Base-by-base conservation (phyloP, 2,113 vertebrate genomes). In the Riparia riparia region DNA sequence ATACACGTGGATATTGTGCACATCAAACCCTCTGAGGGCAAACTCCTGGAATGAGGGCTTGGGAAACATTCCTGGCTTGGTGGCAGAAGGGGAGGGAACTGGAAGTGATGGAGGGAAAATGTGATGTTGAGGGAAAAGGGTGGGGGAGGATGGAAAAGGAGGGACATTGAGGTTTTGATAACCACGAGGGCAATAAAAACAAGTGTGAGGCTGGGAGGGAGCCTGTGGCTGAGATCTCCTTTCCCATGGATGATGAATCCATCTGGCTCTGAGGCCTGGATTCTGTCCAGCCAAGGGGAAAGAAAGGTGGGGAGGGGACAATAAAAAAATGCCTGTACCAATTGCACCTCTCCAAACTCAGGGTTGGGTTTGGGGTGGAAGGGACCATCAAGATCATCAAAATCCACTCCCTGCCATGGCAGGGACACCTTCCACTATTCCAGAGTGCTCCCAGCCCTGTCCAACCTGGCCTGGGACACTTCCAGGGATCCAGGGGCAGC, bases 1-100 rank as follows among this genome's bases (percentile, higher is more conserved):
- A 20, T 5, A 2, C 1, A 1, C 2, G 0, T 10, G 4, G 14
- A 10, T 16, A 3, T 7, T 2, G 1, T 3, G 66, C 8, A 6
- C 2, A 4, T 56, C 34, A 6, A 50, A 64, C 25, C 47, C 44
- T 0, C 0, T 0, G 12, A 42, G 50, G 54, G 8, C 68, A 29
- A 60, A 17, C 10, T 60, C 73, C 50, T 3, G 19, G 53, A 64
- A 50, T 63, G 56, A 21, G 21, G 64, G 56, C 21, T 80, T 56
- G 72, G 87, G 90, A 70, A 95, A 81, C 1, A 1, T 17, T 60
- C 29, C 74, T 71, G 29, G 11, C 21, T 65, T 61, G 0, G 0
- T 51, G 68, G 68, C 37, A 93, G 58, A 41, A 73, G 11, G 42
- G 54, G n/a, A 53, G 42, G 56, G 64, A 84, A 73, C 42, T 89